Evolutionary conservation across 2,797 vertebrate genomes (phyloP).

Genomic region (Notoglanidium macrostoma): DNA sequence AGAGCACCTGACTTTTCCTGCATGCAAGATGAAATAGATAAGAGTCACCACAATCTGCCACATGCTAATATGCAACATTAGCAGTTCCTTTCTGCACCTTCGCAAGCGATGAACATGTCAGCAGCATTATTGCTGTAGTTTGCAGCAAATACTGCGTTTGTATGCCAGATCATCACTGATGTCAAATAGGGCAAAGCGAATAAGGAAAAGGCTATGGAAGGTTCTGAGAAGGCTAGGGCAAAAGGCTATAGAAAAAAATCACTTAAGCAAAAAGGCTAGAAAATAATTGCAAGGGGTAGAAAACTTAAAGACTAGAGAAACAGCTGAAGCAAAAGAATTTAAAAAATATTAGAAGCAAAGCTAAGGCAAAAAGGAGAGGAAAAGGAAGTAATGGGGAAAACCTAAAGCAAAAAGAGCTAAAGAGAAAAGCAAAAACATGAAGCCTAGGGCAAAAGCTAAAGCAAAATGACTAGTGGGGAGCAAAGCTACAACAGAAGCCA

Average conservation of each 20-base stretch:
- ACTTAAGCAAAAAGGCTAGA: not conserved
- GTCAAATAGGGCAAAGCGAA: not conserved
- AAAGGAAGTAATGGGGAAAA: not conserved
- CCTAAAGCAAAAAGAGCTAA: not conserved
- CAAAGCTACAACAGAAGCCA: not conserved
- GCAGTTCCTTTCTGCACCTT: constrained; percentile 1
- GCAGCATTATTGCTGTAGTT: constrained; percentile 13
- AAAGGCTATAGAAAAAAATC: not conserved
- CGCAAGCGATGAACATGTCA: constrained; percentile 6
- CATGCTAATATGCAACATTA: constrained; percentile 11
- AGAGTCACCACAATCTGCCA: constrained; percentile 18
- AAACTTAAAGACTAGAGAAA: not conserved
- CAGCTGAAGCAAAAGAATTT: too few species aligned
- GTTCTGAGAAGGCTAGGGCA: not conserved
- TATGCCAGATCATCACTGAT: not conserved
- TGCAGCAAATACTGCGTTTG: not conserved
- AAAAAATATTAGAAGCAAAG: not conserved
- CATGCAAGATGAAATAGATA: constrained; percentile 1
- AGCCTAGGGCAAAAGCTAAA: not conserved
- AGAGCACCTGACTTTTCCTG: constrained; percentile 14
- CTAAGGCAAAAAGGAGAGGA: too few species aligned
- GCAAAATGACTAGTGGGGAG: not conserved
- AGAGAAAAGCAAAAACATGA: not conserved
- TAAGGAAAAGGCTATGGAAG: not conserved
- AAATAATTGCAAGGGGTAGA: not conserved